Evolutionary conservation across 1,140 invertebrate genomes (phyloP), one percentile per base, ranked within the genome.

Genomic region (Panagrolaimus sp.): DNA sequence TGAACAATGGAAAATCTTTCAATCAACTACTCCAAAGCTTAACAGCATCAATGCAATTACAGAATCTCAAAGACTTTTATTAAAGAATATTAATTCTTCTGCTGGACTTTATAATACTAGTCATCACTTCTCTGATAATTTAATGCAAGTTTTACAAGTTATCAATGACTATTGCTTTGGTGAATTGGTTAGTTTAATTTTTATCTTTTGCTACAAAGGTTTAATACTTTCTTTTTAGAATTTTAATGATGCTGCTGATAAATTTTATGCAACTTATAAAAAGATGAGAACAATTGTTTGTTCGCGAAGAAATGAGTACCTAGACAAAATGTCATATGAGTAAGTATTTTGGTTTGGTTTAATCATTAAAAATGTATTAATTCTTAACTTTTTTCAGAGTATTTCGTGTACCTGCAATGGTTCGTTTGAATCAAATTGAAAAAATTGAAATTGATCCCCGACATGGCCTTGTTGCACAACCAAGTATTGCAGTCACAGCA

Each of bases 151-250:
- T n/a, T 28, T 58, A 28, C 10, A n/a, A 12, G 17, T 58, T 58
- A n/a, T 58, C 10, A 21, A 21, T 58, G 21, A 58, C 1, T 58
- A 58, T n/a, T 21, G 21, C 1, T 28, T 21, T 2, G 28, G 28
- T 28, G 52, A 58, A 58, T 21, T 58, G 52, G 52, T 58, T 26
- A 58, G 52, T 58, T 28, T 28, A 12, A 21, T 52, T 58, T 21
- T 58, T 21, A 26, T 58, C 52, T 12, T 3, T 24, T 21, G 21
- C 17, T 14, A 26, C 52, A 58, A 58, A 12, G 17, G 52, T 28
- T 58, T 52, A n/a, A n/a, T n/a, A n/a, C n/a, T n/a, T n/a, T 7
- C 7, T 28, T 58, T 58, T 58, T 28, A 58, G 52, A 26, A 28
- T 28, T 58, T 21, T 28, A 21, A 58, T 58, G 52, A 58, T 28